phyloP scores from a whole-genome alignment of 2,113 vertebrate species.

The Sorex araneus region DNA sequence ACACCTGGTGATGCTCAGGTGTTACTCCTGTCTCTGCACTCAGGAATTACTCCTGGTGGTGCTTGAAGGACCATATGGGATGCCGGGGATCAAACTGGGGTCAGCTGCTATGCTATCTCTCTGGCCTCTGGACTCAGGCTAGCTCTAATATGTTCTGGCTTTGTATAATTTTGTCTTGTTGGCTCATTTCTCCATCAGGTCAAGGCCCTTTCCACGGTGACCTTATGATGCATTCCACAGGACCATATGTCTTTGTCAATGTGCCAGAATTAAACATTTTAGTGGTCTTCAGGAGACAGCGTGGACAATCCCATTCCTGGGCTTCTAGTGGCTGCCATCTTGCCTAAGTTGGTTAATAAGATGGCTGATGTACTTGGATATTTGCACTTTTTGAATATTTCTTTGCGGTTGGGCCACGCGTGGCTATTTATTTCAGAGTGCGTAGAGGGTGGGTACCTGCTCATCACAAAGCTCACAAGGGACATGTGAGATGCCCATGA shows the following conservation, averaged over 20 bases:
- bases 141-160: too few relatives aligned
- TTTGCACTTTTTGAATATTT: neutral
- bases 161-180: too few relatives aligned
- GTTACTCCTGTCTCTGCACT: too few relatives aligned
- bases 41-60: too few relatives aligned
- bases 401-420: neutral
- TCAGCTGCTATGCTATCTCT: too few relatives aligned
- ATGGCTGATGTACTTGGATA: neutral
- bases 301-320: neutral
- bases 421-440: conserved; percentile 17
- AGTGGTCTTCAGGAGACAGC: too few relatives aligned
- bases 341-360: neutral
- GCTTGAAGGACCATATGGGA: too few relatives aligned
- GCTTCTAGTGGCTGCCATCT: neutral
- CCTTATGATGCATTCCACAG: neutral
- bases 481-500: neutral
- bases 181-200: too few relatives aligned
- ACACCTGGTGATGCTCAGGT: too few relatives aligned
- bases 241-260: neutral
- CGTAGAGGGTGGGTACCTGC: neutral
- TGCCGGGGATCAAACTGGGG: too few relatives aligned
- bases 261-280: neutral
- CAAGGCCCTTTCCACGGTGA: neutral
- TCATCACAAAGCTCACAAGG: neutral
- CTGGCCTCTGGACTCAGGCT: too few relatives aligned